A percentile compares a stretch with the other conserved stretches of the same genome.
These are phyloP conservation scores for Zophobas atratus DNA, from an alignment of 1,140 invertebrate species.

Conservation along the genomic window DNA sequence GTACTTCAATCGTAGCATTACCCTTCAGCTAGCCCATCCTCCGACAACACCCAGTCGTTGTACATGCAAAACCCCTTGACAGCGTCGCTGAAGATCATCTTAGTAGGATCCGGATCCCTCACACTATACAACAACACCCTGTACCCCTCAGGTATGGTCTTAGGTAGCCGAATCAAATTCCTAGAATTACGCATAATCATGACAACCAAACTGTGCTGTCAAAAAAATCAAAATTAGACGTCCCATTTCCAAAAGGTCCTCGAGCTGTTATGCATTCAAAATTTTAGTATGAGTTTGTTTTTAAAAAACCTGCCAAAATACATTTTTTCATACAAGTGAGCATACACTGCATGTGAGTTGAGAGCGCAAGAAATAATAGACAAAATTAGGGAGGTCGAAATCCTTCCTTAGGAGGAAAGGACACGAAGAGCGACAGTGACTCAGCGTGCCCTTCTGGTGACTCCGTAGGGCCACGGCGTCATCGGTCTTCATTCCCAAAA, in stretches of 20 bases:
- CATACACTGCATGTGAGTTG: too few relatives aligned
- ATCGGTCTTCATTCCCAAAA: too few relatives aligned
- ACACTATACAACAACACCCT: slow-evolving; percentile 74
- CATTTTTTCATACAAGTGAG: slow-evolving; percentile 8
- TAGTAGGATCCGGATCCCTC: slow-evolving; percentile 73
- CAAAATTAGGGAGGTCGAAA: too few relatives aligned
- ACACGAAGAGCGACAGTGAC: too few relatives aligned
- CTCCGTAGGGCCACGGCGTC: too few relatives aligned
- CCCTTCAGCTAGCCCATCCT: slow-evolving; percentile 75
- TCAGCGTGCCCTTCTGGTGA: too few relatives aligned
- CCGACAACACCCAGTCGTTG: slow-evolving; percentile 75
- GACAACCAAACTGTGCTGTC: slow-evolving; percentile 26
- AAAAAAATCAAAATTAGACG: slow-evolving; percentile 36
- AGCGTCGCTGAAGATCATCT: slow-evolving; percentile 74
- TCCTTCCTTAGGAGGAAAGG: too few relatives aligned
- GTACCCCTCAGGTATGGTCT: slow-evolving; percentile 74
- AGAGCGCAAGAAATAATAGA: too few relatives aligned
- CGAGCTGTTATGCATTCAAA: slow-evolving; percentile 27
- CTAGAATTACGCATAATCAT: slow-evolving; percentile 62
- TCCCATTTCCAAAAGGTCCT: slow-evolving; percentile 28
- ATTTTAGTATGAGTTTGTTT: slow-evolving; percentile 39
- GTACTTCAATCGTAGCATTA: slow-evolving; percentile 46
- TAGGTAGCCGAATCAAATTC: slow-evolving; percentile 69
- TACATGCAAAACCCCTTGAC: slow-evolving; percentile 78
- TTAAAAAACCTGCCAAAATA: slow-evolving; percentile 24